phyloP scores from a whole-genome alignment of 2,888 invertebrate species.

The Homarus gammarus region DNA sequence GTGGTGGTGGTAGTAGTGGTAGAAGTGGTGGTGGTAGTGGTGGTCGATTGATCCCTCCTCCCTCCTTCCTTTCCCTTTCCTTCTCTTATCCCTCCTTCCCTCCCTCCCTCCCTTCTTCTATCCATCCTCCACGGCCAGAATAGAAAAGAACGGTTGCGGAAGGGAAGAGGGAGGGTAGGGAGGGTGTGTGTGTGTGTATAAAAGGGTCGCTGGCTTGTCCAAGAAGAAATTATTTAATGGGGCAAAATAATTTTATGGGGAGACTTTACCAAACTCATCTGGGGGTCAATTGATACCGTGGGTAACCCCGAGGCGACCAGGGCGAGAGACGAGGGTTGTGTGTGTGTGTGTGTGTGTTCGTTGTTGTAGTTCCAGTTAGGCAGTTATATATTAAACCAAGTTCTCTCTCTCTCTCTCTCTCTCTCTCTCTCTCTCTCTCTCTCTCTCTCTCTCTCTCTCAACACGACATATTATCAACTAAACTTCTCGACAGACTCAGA shows the following conservation, averaged over 20 bases:
- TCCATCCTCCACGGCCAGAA: background rate
- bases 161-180: background rate
- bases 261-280: background rate
- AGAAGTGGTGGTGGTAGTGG: no score
- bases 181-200: background rate
- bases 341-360: constrained; percentile 32
- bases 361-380: background rate
- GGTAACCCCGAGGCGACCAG: background rate
- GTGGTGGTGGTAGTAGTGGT: no score
- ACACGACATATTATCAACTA: background rate
- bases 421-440: no score
- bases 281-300: background rate
- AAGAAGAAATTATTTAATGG: constrained; percentile 36
- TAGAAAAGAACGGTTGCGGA: background rate
- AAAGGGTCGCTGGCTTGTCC: constrained; percentile 11
- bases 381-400: no score
- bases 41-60: background rate
- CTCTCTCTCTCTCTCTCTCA: no score
- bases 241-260: constrained; percentile 41
- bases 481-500: constrained; percentile 17
- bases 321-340: background rate
- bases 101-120: background rate
- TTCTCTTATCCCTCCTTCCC: no score
- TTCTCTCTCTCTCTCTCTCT: no score
- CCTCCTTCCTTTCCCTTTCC: background rate